Evolutionary conservation across 2,113 vertebrate species (phyloP), one percentile per base, ranked within the genome.

Genomic region (Euleptes europaea): DNA sequence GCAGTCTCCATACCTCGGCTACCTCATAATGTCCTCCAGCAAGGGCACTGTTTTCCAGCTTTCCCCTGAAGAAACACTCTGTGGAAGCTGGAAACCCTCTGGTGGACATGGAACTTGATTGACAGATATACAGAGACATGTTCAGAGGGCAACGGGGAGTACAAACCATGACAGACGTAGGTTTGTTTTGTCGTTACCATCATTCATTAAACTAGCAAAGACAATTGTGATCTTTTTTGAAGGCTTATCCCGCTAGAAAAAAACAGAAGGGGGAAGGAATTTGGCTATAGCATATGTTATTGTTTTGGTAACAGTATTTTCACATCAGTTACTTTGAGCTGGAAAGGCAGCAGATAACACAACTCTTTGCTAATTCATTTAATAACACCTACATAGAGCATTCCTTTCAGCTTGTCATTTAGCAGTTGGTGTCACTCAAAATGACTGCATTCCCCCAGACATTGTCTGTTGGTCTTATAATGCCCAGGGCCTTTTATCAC

Each of bases 211-310:
- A 57, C 15, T 84, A 66, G 33, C 51, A 78, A n/a, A 54, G 26
- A 33, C 21, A 28, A 40, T 67, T 69, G 23, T 5, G 13, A 23
- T 69, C 63, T 9, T 12, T 81, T 33, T 44, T 71, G 69, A 28
- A 47, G 86, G 69, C 83, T 73, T 88, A 81, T 87, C 1, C 78
- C 49, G 63, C 69, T 80, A n/a, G 78, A 70, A 60, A 83, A 65
- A 81, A 78, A 4, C 67, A 44, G 57, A 23, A 3, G n/a, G 31
- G 60, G 73, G 42, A 75, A 89, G 28, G 12, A 70, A 76, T 78
- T 26, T 88, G 65, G 40, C 54, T 89, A 84, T 84, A 78, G 85
- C 80, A 69, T 85, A 86, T 90, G 78, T 87, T 90, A 82, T 76
- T 57, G 38, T 33, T 49, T 77, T 51, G 7, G 33, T 83, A 90